Base-by-base conservation (phyloP, 92 coral and sea anemone species). In the Bergia puertoricense region DNA sequence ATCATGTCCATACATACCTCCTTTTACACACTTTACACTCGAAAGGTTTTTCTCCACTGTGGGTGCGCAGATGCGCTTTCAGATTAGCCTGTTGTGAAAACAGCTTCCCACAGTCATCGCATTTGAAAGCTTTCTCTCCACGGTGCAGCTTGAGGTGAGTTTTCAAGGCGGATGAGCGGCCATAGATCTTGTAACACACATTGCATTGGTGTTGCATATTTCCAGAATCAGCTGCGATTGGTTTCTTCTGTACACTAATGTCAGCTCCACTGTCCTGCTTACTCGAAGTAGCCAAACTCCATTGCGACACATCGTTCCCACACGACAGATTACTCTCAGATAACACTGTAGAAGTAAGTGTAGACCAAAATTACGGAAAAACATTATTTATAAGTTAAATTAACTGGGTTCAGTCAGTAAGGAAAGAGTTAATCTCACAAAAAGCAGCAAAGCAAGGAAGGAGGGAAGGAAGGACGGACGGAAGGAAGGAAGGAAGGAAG, bases 21-120 rank as follows among this genome's bases (percentile, higher is more conserved):
- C 86, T n/a, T 30, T 68, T 67, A 36, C 86, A 82, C 46, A 82
- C 76, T 82, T 68, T 82, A 45, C 86, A 82, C 62, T 82, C 41
- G 14, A 82, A 82, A 5, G 86, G 86, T 7, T 82, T 82, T 67
- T 66, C 86, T 41, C 86, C 86, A 22, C 59, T 66, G 77, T 82
- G 86, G 56, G 59, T 68, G 11, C 86, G 86, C 5, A 67, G 57
- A 43, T 82, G 86, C 2, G 86, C 86, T 23, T 66, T 82, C 20
- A 82, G 77, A 67, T 82, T 82, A 9, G 76, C 77, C 39, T 44
- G 86, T 23, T 82, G 86, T n/a, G 86, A 82, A 42, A 82, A 82
- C 76, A 67, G 22, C 62, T 82, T 82, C 6, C 86, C 86, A 44
- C 86, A 82, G 23, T 82, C 86, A 3, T 82, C 62, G 23, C 86